Evolutionary conservation across 2,113 vertebrate species (phyloP).

Genomic region (Lanius collurio): DNA sequence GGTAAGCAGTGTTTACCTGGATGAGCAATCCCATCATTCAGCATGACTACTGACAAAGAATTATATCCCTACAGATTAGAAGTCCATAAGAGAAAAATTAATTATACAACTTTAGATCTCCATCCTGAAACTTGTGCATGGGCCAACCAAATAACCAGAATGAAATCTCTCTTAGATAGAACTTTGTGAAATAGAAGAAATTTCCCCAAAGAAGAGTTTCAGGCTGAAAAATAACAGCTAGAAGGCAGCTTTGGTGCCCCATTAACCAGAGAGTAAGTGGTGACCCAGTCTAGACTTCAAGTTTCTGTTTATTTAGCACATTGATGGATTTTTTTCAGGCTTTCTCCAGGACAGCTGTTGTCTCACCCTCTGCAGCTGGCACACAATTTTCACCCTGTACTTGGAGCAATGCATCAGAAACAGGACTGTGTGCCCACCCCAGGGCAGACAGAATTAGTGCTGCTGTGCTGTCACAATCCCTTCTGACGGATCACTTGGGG

Average conservation of each 20-base stretch:
- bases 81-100: not conserved
- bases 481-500: not conserved
- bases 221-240: not conserved
- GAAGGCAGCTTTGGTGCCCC: not conserved
- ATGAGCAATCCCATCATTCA: not conserved
- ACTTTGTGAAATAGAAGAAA: not conserved
- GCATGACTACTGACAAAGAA: not conserved
- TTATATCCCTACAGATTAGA: not conserved
- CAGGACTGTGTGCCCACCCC: fast-evolving
- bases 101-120: not conserved
- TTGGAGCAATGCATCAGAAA: not conserved
- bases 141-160: not conserved
- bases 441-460: not conserved
- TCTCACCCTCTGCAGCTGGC: not conserved
- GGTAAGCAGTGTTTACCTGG: not conserved
- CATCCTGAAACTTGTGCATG: not conserved
- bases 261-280: not conserved
- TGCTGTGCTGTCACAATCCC: not conserved
- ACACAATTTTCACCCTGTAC: not conserved
- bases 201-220: not conserved
- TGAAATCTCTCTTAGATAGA: not conserved
- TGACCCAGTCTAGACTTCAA: not conserved
- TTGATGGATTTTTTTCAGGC: not conserved
- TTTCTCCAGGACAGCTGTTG: not conserved
- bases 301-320: not conserved